Conservation (phyloP, 1,140 invertebrate genomes). For the Ganaspis sp. region DNA sequence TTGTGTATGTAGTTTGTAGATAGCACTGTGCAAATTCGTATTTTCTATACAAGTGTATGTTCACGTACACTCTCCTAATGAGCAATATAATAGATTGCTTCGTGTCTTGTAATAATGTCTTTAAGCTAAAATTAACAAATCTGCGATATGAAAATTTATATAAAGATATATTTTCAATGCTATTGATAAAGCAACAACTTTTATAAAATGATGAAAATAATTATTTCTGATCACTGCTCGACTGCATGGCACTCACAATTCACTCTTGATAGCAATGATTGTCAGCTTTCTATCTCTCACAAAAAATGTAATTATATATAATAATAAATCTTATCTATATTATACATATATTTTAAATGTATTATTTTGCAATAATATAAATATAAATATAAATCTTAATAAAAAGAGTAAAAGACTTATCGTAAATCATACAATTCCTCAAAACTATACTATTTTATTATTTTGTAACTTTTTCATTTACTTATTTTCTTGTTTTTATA, state of each 20-base stretch:
- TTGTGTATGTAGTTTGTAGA: slow-evolving; percentile 11
- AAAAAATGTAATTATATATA: too few species aligned
- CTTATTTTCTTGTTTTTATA: too few species aligned
- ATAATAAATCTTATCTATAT: too few species aligned
- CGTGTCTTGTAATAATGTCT: neutral
- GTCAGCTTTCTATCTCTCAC: neutral
- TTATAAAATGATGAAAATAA: neutral
- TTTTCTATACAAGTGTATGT: slow-evolving; percentile 13
- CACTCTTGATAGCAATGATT: slow-evolving; percentile 1
- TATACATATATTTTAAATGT: too few species aligned
- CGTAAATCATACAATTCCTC: too few species aligned
- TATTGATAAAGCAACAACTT: neutral
- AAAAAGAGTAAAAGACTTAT: too few species aligned
- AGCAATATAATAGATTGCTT: slow-evolving; percentile 11
- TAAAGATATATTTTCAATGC: neutral
- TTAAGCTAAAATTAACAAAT: neutral
- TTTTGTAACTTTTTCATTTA: too few species aligned
- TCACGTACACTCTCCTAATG: neutral
- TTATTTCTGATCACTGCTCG: neutral
- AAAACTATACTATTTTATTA: too few species aligned
- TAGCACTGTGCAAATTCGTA: slow-evolving; percentile 14
- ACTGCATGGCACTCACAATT: neutral
- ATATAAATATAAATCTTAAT: too few species aligned
- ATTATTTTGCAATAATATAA: too few species aligned
- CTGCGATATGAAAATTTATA: slow-evolving; percentile 14